These are phyloP conservation scores for Phyllostomus discolor DNA, from an alignment of 2,113 vertebrate species.

Conservation along the genomic window DNA sequence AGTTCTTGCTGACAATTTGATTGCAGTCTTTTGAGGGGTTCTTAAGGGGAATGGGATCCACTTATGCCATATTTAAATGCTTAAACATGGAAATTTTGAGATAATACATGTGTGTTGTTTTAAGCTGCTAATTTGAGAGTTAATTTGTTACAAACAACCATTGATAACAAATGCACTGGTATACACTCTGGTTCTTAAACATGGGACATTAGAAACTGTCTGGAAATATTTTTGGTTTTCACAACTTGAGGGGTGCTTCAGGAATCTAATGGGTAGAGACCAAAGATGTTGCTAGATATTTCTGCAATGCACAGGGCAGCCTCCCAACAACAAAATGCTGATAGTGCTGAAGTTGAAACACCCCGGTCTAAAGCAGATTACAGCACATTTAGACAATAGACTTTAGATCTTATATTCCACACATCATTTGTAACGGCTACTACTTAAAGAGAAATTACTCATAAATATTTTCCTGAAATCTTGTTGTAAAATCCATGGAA, in stretches of 20 bases:
- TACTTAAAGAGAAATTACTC: background rate
- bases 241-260: background rate
- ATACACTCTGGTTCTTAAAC: background rate
- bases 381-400: background rate
- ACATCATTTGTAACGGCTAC: background rate
- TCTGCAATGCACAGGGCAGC: background rate
- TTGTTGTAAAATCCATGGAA: background rate
- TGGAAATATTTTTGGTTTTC: background rate
- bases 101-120: background rate
- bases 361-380: background rate
- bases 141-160: background rate
- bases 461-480: background rate
- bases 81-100: background rate
- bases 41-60: background rate
- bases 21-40: background rate
- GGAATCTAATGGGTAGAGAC: background rate
- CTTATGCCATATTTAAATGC: background rate
- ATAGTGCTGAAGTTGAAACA: background rate
- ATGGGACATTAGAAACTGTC: background rate
- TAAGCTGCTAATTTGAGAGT: background rate
- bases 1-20: background rate
- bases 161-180: background rate
- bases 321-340: background rate
- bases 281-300: background rate
- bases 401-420: background rate